Evolutionary conservation across 2,113 vertebrate genomes (phyloP).

Genomic region (Piprites chloris): DNA sequence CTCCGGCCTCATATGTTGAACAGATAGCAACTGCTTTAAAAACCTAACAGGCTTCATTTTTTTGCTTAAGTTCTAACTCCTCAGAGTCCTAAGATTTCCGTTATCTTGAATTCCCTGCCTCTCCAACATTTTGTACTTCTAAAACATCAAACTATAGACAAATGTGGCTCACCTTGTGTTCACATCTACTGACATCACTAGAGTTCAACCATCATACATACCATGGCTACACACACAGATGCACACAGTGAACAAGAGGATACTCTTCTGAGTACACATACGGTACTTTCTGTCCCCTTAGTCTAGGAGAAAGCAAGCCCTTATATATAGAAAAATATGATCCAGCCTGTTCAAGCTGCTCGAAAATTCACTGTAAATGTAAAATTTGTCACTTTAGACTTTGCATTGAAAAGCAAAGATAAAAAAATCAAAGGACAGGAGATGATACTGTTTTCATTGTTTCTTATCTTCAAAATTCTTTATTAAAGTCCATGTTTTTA

Average conservation of each 20-base stretch:
- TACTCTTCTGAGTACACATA: not conserved
- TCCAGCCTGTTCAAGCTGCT: not conserved
- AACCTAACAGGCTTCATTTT: not conserved
- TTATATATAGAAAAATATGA: not conserved
- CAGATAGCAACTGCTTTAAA: not conserved
- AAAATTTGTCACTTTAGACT: not conserved
- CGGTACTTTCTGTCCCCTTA: not conserved
- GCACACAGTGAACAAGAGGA: not conserved
- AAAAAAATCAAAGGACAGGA: slow-evolving; percentile 1
- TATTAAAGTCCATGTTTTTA: not conserved
- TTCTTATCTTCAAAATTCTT: not conserved
- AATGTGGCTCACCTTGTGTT: not conserved
- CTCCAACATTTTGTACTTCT: not conserved
- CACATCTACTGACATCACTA: not conserved
- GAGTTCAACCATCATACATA: not conserved
- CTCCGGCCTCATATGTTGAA: not conserved
- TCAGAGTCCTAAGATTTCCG: not conserved
- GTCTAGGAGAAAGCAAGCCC: not conserved
- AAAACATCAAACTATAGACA: not conserved
- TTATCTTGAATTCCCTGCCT: not conserved
- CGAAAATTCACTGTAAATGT: not conserved
- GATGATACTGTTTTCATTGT: not conserved
- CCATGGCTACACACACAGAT: no score
- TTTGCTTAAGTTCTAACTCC: not conserved
- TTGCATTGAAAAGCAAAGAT: not conserved